These are phyloP conservation scores for Phortica okadai DNA, from an alignment of 2,888 invertebrate genomes.

Conservation along the genomic window DNA sequence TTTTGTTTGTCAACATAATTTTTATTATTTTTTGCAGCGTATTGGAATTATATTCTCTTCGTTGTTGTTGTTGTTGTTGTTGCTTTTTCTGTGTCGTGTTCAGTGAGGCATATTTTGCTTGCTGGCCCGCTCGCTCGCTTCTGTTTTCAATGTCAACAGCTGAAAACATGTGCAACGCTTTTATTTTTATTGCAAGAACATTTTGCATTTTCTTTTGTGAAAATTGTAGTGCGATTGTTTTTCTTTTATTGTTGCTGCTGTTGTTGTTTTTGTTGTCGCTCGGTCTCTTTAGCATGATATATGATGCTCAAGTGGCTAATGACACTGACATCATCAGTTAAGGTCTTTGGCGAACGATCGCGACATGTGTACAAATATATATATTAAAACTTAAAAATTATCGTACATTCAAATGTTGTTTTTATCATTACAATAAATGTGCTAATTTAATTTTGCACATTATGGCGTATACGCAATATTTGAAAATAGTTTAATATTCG, in stretches of 20 bases:
- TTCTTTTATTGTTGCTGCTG: not conserved
- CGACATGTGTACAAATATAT: too few relatives aligned
- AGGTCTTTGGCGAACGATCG: not conserved
- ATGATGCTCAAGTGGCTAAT: constrained; percentile 3
- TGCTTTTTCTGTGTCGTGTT: not conserved
- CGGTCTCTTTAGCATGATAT: not conserved
- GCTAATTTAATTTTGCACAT: too few relatives aligned
- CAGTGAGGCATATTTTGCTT: not conserved
- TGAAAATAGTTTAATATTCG: too few relatives aligned
- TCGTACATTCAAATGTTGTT: too few relatives aligned
- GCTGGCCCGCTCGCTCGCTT: not conserved
- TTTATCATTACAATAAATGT: too few relatives aligned
- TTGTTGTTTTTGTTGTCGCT: not conserved
- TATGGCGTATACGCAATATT: too few relatives aligned
- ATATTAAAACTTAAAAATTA: too few relatives aligned
- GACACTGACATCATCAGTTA: constrained; percentile 21
- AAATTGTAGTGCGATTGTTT: not conserved
- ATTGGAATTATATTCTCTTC: not conserved
- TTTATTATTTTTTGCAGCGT: constrained; percentile 8
- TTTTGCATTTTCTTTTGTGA: constrained; percentile 7
- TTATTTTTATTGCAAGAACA: constrained; percentile 25
- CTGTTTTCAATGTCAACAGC: constrained; percentile 24
- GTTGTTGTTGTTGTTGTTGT: not conserved
- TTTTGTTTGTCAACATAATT: constrained; percentile 1
- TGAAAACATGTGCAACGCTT: constrained; percentile 24